Evolutionary conservation across 2,797 vertebrate genomes (phyloP).

Genomic region (Hyperoplus immaculatus): DNA sequence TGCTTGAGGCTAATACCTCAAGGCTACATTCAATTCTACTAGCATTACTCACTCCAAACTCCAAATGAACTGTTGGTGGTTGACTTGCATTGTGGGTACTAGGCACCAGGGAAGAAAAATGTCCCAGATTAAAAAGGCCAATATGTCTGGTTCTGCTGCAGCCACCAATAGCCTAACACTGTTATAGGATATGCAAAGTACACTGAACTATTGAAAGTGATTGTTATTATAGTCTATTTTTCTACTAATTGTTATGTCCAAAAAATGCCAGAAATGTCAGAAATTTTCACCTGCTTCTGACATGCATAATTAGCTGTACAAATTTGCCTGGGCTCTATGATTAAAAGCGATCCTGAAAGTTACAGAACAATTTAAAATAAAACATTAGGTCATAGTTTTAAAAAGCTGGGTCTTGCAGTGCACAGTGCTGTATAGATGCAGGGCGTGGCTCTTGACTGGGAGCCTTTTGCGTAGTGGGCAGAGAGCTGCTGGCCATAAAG

Average conservation of each 20-base stretch:
- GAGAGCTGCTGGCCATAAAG: constrained; percentile 50
- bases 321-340: too few relatives aligned
- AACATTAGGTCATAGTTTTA: constrained; percentile 1
- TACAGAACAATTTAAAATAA: neutral
- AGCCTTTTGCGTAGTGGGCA: constrained; percentile 54
- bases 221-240: too few relatives aligned
- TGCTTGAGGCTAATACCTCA: neutral
- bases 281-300: constrained; percentile 19
- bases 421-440: constrained; percentile 11
- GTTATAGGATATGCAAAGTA: too few relatives aligned
- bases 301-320: neutral
- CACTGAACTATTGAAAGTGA: too few relatives aligned
- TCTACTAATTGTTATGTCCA: neutral
- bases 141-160: neutral
- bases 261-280: neutral
- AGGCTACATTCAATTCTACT: neutral
- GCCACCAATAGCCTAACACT: neutral
- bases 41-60: neutral
- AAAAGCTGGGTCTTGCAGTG: neutral
- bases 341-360: neutral
- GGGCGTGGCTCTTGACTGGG: constrained; percentile 32
- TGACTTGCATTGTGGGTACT: constrained; percentile 12
- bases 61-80: neutral
- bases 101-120: neutral
- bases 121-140: too few relatives aligned